These are phyloP conservation scores for Pogona vitticeps DNA, from an alignment of 2,113 vertebrate genomes.

Conservation along the genomic window DNA sequence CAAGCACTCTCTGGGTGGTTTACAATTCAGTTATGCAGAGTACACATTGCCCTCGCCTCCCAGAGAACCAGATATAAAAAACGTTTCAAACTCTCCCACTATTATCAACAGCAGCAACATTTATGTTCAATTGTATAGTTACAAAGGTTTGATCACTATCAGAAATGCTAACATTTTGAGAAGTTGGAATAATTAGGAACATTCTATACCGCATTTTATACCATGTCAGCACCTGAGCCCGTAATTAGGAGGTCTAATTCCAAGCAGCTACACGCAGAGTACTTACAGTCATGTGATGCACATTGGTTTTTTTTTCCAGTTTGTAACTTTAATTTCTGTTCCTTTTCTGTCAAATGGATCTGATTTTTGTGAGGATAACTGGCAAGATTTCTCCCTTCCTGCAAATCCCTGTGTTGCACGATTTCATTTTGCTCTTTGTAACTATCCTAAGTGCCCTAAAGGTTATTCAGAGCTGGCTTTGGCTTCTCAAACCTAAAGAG, in stretches of 20 bases:
- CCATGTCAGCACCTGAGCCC: not conserved
- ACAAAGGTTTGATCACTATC: not conserved
- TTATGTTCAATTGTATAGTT: too few relatives aligned
- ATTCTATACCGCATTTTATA: not conserved
- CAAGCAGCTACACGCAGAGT: not conserved
- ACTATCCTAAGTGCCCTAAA: not conserved
- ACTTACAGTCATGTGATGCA: not conserved
- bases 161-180: not conserved
- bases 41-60: too few relatives aligned
- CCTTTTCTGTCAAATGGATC: not conserved
- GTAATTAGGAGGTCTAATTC: too few relatives aligned
- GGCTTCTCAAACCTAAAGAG: not conserved
- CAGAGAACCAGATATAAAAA: too few relatives aligned
- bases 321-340: too few relatives aligned
- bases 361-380: not conserved
- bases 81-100: not conserved
- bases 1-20: too few relatives aligned
- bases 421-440: conserved; percentile 4
- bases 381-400: not conserved
- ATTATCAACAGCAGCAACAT: not conserved
- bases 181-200: not conserved
- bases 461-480: not conserved
- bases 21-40: not conserved
- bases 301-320: not conserved
- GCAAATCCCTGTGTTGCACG: not conserved